Base-by-base conservation (phyloP, 2,888 invertebrate genomes). In the Ornithoptera priamus region DNA sequence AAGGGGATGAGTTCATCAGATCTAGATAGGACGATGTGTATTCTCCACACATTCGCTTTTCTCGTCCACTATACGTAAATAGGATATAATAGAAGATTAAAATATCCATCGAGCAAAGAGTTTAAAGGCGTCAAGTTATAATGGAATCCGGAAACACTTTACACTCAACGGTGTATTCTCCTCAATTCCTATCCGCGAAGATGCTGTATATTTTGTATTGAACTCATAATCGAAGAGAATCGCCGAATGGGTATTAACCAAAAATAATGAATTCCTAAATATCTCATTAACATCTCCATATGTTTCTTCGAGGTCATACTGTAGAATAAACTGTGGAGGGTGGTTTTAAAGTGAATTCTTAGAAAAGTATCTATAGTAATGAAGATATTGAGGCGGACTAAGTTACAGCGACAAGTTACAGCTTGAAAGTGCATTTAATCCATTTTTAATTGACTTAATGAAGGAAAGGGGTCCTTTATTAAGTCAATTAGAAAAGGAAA, bases 71-170 rank as follows among this genome's bases (percentile, higher is more conserved):
- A 57, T 20, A 57, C 2, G 1, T n/a, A 57, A 20, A 57, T 20
- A 20, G 6, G 20, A 20, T 57, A 20, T 57, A 20, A 57, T 20
- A 57, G 57, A 17, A 39, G 39, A 57, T 66, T 60, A 46, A 46
- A 59, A 59, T 59, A 60, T 66, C 24, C 46, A 66, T 30, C 30
- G 15, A 12, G 12, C 46, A 59, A 20, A 46, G 60, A 50, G 66
- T 50, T 60, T 60, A 50, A 18, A 15, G 42, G 46, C 66, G n/a
- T 24, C 60, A 30, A 66, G 60, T 59, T 50, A 46, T 65, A 59
- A 65, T 65, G 46, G 20, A 62, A 2, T 15, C 3, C 7, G 10
- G 46, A 12, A 7, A 15, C 7, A 0, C 50, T 50, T 50, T 12
- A 15, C 4, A 3, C 15, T 50, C 10, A 2, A 50, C 15, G 15